Evolutionary conservation across 1,140 invertebrate species (phyloP).

Genomic region (Scaptomyza montana): DNA sequence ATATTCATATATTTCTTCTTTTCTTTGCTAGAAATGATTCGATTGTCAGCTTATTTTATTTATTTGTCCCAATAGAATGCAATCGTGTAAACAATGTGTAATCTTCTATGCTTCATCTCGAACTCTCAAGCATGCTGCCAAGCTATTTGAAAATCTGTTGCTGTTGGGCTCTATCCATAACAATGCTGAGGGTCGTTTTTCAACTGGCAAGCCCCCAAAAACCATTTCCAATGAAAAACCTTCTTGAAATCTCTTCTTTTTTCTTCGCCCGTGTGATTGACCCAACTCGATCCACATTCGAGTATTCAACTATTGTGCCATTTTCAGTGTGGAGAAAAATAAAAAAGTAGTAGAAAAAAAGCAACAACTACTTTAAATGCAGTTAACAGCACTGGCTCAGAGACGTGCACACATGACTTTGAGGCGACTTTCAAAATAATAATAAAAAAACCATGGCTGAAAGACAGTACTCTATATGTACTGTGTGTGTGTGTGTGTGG

Average conservation of each 20-base stretch:
- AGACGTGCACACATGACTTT: slow-evolving; percentile 77
- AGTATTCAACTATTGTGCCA: slow-evolving; percentile 33
- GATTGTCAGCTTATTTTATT: slow-evolving; percentile 29
- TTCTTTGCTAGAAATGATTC: slow-evolving; percentile 6
- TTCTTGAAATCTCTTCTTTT: background rate
- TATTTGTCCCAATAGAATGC: slow-evolving; percentile 20
- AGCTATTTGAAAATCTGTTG: slow-evolving; percentile 3
- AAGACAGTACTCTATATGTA: slow-evolving; percentile 17
- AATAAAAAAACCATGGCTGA: slow-evolving; percentile 11
- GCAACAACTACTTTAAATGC: slow-evolving; percentile 72
- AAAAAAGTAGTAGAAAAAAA: slow-evolving; percentile 19
- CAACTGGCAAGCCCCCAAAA: background rate
- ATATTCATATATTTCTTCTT: background rate
- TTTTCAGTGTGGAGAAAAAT: slow-evolving; percentile 26
- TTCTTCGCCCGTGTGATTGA: slow-evolving; percentile 62
- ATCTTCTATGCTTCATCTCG: slow-evolving; percentile 19
- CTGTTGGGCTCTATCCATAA: background rate
- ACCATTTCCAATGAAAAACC: slow-evolving; percentile 12
- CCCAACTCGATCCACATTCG: slow-evolving; percentile 41
- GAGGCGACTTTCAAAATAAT: slow-evolving; percentile 65
- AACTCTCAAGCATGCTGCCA: slow-evolving; percentile 13
- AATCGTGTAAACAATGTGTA: slow-evolving; percentile 28
- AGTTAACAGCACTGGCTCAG: slow-evolving; percentile 49
- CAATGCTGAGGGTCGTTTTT: background rate
- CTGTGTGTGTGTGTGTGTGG: slow-evolving; percentile 18